A percentile compares a stretch with the other conserved stretches of the same genome.
Evolutionary conservation across 2,797 vertebrate species (phyloP).

Genomic region (Coendou prehensilis): DNA sequence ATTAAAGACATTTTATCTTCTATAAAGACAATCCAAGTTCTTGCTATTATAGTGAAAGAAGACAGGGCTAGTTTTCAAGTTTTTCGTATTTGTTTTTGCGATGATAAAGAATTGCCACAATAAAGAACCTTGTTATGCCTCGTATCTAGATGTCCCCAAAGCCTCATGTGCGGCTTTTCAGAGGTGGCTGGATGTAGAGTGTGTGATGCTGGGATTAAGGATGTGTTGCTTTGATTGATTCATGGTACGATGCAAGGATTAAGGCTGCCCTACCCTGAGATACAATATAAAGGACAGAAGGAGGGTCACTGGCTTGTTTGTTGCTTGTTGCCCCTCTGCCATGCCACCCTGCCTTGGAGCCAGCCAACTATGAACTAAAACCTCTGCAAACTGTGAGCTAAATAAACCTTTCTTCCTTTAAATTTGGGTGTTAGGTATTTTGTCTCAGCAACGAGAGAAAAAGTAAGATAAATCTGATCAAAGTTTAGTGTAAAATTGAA

Average conservation of each 20-base stretch:
- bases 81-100: constrained; percentile 44
- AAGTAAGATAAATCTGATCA: neutral
- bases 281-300: neutral
- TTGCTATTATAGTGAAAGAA: constrained; percentile 21
- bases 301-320: neutral
- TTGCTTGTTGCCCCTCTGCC: neutral
- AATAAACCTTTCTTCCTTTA: neutral
- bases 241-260: neutral
- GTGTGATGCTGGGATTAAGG: neutral
- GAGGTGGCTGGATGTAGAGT: neutral
- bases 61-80: neutral
- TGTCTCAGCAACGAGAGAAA: neutral
- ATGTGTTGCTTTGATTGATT: neutral
- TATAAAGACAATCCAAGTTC: constrained; percentile 44
- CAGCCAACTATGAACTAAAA: neutral
- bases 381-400: neutral
- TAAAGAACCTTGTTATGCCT: neutral
- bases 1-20: constrained; percentile 16
- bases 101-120: neutral
- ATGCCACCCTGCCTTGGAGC: neutral
- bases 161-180: neutral
- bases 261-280: neutral
- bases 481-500: constrained; percentile 47
- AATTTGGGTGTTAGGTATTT: neutral
- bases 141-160: neutral